Percentiles rank a stretch among this genome's conserved stretches.
Evolutionary conservation across 1,140 invertebrate genomes (phyloP).

Genomic region (Gryon sp.): DNA sequence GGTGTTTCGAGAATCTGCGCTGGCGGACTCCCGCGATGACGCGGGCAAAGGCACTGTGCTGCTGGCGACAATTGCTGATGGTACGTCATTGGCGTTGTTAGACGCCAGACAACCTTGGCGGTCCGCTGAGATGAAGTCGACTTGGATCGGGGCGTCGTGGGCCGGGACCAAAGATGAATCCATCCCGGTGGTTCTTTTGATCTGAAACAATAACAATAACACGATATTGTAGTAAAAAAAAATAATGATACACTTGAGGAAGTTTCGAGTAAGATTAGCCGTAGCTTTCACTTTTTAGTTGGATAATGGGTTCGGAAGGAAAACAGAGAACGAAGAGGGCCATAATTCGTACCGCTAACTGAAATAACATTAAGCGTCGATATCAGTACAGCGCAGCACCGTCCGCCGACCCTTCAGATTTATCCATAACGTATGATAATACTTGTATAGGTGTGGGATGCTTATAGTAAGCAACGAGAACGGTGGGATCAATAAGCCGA

Average conservation of each 20-base stretch:
- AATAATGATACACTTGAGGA: not conserved
- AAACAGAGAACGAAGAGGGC: no score
- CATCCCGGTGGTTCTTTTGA: slow-evolving; percentile 68
- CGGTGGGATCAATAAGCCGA: slow-evolving; percentile 76
- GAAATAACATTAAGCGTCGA: no score
- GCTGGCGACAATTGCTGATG: slow-evolving; percentile 36
- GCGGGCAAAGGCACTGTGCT: slow-evolving; percentile 59
- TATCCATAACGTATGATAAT: slow-evolving; percentile 19
- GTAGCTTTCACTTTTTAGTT: slow-evolving; percentile 31
- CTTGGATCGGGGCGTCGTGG: slow-evolving; percentile 65
- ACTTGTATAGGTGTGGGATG: slow-evolving; percentile 39
- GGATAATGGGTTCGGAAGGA: no score
- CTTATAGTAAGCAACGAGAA: slow-evolving; percentile 60
- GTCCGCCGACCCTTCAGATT: no score
- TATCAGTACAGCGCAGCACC: no score
- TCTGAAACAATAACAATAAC: slow-evolving; percentile 60
- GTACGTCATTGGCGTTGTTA: no score
- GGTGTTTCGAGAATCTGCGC: slow-evolving; percentile 32
- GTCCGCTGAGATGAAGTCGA: slow-evolving; percentile 70
- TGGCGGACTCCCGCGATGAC: slow-evolving; percentile 27
- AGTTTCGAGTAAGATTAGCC: slow-evolving; percentile 8
- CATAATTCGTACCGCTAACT: no score
- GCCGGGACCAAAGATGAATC: slow-evolving; percentile 71
- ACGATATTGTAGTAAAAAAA: slow-evolving; percentile 3
- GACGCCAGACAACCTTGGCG: slow-evolving; percentile 2